Evolutionary conservation across 2,113 vertebrate genomes (phyloP), one percentile per base, ranked within the genome.

Genomic region (Pygoscelis adeliae): DNA sequence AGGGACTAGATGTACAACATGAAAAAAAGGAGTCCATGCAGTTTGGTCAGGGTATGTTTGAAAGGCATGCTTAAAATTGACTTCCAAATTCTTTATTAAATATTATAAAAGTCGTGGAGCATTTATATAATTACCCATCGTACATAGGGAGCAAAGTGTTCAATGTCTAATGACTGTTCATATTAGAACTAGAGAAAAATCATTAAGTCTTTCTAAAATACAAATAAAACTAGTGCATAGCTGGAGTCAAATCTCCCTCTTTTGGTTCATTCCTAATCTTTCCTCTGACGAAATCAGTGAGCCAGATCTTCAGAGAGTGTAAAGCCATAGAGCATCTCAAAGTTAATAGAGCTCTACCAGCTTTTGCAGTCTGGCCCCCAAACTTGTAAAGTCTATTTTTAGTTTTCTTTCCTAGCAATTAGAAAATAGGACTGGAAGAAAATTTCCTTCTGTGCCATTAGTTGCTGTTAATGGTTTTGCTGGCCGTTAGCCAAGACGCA

Each of bases 361-460:
- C 63, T 86, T 89, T 92, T 78, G 44, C 27, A 89, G 26, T 42
- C 44, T 89, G 52, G 4, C 34, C 82, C 23, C 44, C 30, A 71
- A 84, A 92, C 27, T 52, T 76, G 29, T 61, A 34, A 81, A 52
- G 44, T 87, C 30, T 91, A 78, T 95, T 96, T 96, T 92, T 92
- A 88, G 77, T 71, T 96, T 96, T 87, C 70, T 92, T 85, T 92
- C 76, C 90, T 92, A 98, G 93, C 90, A 97, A 95, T 95, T 87
- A 94, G 87, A 89, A 95, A 74, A 58, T 50, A 93, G 52, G 56
- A 77, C 66, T 58, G 46, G 42, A 97, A 89, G 83, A 94, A 88
- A 63, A 67, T 58, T 88, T 86, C n/a, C 58, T 95, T 78, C 87
- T 42, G 38, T 92, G 62, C 62, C 89, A 90, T 95, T 77, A 96